Evolutionary conservation across 1,140 invertebrate genomes (phyloP).

Genomic region (Drosophila punjabiensis): DNA sequence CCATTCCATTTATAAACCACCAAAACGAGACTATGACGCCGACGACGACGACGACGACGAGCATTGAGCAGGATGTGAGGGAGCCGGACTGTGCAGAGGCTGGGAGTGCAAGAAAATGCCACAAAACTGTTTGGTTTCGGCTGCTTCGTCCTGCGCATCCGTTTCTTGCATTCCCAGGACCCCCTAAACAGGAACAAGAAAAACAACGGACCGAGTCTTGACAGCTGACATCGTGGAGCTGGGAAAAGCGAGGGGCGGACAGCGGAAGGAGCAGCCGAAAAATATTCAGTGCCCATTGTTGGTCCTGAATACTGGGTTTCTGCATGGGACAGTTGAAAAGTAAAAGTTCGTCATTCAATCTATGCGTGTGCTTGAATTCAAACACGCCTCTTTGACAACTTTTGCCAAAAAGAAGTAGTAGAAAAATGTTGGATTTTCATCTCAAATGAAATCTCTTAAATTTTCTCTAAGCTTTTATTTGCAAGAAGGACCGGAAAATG

Average conservation of each 20-base stretch:
- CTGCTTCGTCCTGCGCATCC: slow-evolving; percentile 25
- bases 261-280: slow-evolving; percentile 50
- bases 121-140: slow-evolving; percentile 74
- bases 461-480: not conserved
- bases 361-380: slow-evolving; percentile 62
- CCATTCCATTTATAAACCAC: slow-evolving; percentile 57
- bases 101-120: slow-evolving; percentile 69
- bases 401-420: slow-evolving; percentile 12
- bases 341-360: slow-evolving; percentile 78
- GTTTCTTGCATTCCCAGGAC: slow-evolving; percentile 53
- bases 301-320: slow-evolving; percentile 19
- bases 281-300: slow-evolving; percentile 57
- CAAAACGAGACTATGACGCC: slow-evolving; percentile 56
- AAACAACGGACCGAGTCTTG: slow-evolving; percentile 38
- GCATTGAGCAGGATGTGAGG: slow-evolving; percentile 27
- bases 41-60: slow-evolving; percentile 25
- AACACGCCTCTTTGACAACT: slow-evolving; percentile 43
- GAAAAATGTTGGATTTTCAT: slow-evolving; percentile 29
- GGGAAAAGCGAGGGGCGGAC: not conserved
- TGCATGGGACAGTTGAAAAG: slow-evolving; percentile 52
- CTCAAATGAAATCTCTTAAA: not conserved
- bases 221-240: slow-evolving; percentile 39
- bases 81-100: slow-evolving; percentile 3
- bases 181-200: slow-evolving; percentile 25
- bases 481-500: not conserved